These are phyloP conservation scores for Drosophila monieri DNA, from an alignment of 2,888 invertebrate species.

Conservation along the genomic window DNA sequence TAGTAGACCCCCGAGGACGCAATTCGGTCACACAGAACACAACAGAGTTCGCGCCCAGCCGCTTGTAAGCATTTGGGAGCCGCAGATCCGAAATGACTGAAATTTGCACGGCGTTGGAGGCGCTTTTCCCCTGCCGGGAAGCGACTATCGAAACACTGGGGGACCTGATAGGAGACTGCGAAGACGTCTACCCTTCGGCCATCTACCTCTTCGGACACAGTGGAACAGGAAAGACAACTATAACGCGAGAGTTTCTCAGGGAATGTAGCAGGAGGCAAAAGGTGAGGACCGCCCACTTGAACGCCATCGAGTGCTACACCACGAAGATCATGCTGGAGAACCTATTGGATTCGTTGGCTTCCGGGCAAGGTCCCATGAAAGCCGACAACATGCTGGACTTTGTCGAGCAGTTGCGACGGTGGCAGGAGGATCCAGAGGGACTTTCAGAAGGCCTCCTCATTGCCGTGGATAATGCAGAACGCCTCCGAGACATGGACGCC, in stretches of 20 bases:
- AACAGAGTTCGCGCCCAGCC: constrained; percentile 8
- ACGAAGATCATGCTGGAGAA: constrained; percentile 91
- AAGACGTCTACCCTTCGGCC: constrained; percentile 88
- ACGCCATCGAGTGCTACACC: constrained; percentile 93
- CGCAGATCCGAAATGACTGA: constrained; percentile 42
- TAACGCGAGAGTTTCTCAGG: constrained; percentile 87
- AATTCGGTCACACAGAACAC: constrained; percentile 25
- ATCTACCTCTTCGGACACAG: constrained; percentile 93
- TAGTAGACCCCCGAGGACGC: too few relatives aligned
- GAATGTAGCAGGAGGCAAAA: constrained; percentile 85
- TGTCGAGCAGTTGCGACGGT: constrained; percentile 84
- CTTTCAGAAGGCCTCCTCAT: constrained; percentile 85
- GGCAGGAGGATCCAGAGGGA: constrained; percentile 32
- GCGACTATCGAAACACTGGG: constrained; percentile 65
- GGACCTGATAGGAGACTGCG: constrained; percentile 82
- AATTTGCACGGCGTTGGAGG: constrained; percentile 50
- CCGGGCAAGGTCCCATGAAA: constrained; percentile 78
- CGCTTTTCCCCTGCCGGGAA: constrained; percentile 81
- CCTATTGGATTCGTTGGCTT: constrained; percentile 86
- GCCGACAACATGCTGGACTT: constrained; percentile 90
- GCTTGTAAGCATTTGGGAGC: constrained; percentile 26
- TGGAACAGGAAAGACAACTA: constrained; percentile 92
- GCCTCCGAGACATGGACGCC: constrained; percentile 89
- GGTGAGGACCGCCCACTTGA: constrained; percentile 85
- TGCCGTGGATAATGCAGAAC: constrained; percentile 92